Base-by-base conservation (phyloP, 2,888 invertebrate species). In the Tridacna crocea region DNA sequence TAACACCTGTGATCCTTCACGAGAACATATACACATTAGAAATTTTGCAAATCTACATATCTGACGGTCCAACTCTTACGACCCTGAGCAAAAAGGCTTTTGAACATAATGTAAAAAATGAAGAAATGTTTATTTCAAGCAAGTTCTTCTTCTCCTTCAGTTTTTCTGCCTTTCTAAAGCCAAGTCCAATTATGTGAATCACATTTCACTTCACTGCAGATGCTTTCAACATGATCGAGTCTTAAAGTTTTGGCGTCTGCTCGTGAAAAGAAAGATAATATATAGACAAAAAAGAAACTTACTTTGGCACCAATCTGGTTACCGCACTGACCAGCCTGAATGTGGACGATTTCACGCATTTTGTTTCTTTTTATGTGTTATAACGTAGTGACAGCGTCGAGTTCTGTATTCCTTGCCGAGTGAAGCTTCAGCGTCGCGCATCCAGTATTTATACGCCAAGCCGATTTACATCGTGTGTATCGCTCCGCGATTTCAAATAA, bases 251-350 rank as follows among this genome's bases (percentile, higher is more conserved):
- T 61, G 22, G 0, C 24, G 13, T 17, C n/a, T 61, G 61, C 12
- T 13, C 3, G 4, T n/a, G 19, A 61, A 12, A 6, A 12, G 19
- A 12, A 27, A 26, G 11, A 11, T 27, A 63, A 63, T 3, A 26
- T 26, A 12, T 63, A 63, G 15, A 63, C 1, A 26, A 11, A 68
- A 0, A 68, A 68, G 4, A 2, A 3, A 68, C 68, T 68, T 68
- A 68, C 68, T 68, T 68, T 68, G 68, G 68, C 68, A 47, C 68
- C 68, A 46, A 68, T 68, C 68, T 68, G 68, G 68, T 68, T 68
- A n/a, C 68, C 68, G 68, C 68, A 68, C 47, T 68, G 68, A n/a
- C 68, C 68, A 47, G 68, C 68, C 47, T 68, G 68, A 17, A 68
- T 68, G 46, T 68, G 68, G 19, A 68, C 68, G 68, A 68, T 68